Percentiles rank a stretch among this genome's conserved stretches.
Evolutionary conservation across 2,113 vertebrate genomes (phyloP).

Genomic region (Megaleporinus macrocephalus): DNA sequence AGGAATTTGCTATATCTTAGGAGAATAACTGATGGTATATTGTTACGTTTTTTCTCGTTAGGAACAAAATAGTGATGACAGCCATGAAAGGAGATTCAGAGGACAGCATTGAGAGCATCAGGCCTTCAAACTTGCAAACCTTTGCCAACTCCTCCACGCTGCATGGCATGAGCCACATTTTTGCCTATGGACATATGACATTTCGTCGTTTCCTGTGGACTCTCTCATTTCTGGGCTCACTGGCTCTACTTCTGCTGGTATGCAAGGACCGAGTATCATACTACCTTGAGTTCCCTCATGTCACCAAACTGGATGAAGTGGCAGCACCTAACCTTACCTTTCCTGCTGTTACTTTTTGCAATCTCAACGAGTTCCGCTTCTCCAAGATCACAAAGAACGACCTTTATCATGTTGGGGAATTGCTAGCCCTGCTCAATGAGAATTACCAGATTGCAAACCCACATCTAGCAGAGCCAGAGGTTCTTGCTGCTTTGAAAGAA

Average conservation of each 20-base stretch:
- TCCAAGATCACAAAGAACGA: constrained; percentile 87
- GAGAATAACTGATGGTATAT: constrained; percentile 55
- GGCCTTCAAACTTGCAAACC: constrained; percentile 81
- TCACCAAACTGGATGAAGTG: constrained; percentile 84
- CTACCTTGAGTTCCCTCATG: constrained; percentile 84
- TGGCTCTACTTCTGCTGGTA: constrained; percentile 82
- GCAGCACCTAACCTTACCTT: constrained; percentile 86
- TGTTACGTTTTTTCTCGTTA: constrained; percentile 66
- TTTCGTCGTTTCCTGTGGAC: constrained; percentile 85
- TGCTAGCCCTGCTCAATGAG: constrained; percentile 85
- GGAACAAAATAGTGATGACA: constrained; percentile 60
- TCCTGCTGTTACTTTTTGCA: constrained; percentile 87
- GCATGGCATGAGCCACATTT: constrained; percentile 90
- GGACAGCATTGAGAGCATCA: constrained; percentile 80
- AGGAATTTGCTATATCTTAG: background rate
- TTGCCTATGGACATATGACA: constrained; percentile 84
- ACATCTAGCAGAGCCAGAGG: constrained; percentile 82
- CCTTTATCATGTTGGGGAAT: constrained; percentile 87
- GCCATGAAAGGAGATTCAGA: constrained; percentile 82
- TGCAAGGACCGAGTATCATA: constrained; percentile 85
- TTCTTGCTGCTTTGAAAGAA: constrained; percentile 82
- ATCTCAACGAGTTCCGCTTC: constrained; percentile 90
- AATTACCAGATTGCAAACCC: constrained; percentile 84
- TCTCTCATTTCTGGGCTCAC: constrained; percentile 82
- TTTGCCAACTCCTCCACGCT: constrained; percentile 87